Base-by-base conservation (phyloP, 35 echinoderm and acorn worm species). In the Heliocidaris erythrogramma region DNA sequence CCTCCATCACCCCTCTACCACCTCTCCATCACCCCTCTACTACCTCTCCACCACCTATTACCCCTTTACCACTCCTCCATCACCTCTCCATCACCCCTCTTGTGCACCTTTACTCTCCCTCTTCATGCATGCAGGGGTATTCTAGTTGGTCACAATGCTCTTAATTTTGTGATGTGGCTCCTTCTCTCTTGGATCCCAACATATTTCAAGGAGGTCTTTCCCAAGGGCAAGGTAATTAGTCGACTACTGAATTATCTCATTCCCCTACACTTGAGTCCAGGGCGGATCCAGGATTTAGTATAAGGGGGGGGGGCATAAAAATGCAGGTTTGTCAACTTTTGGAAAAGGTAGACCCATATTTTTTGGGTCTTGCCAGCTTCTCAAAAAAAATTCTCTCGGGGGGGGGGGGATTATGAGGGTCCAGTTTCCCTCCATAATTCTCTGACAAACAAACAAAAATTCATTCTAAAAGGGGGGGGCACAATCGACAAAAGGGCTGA, bases 201-300 rank as follows among this genome's bases (percentile, higher is more conserved):
- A 5, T 97, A 95, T 94, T 97, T 97, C 84, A 97, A 95, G 56
- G 96, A 97, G 49, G 88, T 85, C 31, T 97, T 88, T 85, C 96
- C 96, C 27, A 93, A 88, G 12, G 27, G 94, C 31, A 95, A 97
- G 96, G 96, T 97, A 95, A 42, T 42, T 42, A 42, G 35, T 42
- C 3, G 35, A 42, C 8, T 17, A 21, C 27, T 78, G 35, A 42
- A 42, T 42, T 42, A 0, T 42, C 18, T 2, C 65, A 27, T n/a
- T 78, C 0, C 18, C 24, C 61, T 24, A 24, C 5, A 21, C 61
- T 24, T 71, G 61, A 71, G 12, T 13, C 10, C 14, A 56, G 52
- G 14, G 13, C 50, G 8, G n/a, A 53, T 53, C 13, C 50, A 53
- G 50, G 8, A 10, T 53, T 13, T 6, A 10, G 50, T 53, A 13